Conservation (phyloP, 2,113 vertebrate genomes). For the Panthera leo region DNA sequence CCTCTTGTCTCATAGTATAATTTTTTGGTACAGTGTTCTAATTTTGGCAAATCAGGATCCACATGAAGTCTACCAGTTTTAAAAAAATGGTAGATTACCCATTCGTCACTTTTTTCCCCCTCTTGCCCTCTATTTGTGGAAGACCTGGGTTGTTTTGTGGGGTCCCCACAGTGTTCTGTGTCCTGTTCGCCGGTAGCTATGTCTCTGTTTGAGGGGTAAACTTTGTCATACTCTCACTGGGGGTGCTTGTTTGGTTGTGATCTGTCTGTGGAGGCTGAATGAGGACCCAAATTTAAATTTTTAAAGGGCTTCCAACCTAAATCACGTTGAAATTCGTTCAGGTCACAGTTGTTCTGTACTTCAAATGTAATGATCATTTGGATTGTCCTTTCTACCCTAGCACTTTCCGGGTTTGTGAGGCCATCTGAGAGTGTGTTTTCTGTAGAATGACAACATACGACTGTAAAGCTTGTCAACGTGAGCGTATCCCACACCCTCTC, state of each 20-base stretch:
- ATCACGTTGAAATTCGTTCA: not conserved
- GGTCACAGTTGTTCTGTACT: not conserved
- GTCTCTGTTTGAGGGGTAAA: too few species aligned
- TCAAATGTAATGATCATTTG: not conserved
- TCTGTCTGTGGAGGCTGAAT: not conserved
- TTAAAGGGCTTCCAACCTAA: not conserved
- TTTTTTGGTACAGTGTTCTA: not conserved
- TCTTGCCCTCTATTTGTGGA: not conserved
- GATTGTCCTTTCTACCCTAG: not conserved
- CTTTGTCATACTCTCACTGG: not conserved
- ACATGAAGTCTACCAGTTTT: not conserved
- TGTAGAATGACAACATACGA: too few species aligned
- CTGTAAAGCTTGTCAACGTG: not conserved
- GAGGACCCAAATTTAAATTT: not conserved
- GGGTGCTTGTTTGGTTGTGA: not conserved
- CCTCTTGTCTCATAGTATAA: not conserved
- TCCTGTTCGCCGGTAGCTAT: not conserved
- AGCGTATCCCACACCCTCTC: not conserved
- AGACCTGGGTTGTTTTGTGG: not conserved
- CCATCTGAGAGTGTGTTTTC: not conserved
- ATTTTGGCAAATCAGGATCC: not conserved
- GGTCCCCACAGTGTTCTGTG: not conserved
- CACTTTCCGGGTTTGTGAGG: not conserved
- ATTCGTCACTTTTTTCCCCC: not conserved
- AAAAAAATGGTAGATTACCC: not conserved